These are phyloP conservation scores for Chrysopilus asiliformis DNA, from an alignment of 2,888 invertebrate species.

Conservation along the genomic window DNA sequence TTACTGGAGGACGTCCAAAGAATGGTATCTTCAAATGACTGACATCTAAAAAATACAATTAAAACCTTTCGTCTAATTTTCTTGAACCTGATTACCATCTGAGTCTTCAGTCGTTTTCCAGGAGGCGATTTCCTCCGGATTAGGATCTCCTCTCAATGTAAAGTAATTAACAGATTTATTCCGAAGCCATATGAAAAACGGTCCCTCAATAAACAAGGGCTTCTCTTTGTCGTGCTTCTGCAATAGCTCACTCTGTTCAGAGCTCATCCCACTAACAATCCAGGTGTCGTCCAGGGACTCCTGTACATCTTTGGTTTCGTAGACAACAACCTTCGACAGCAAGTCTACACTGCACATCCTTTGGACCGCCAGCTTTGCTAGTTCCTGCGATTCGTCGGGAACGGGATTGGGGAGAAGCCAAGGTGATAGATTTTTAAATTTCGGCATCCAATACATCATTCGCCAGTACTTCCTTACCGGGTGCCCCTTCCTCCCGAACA, in stretches of 20 bases:
- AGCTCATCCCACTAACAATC: slow-evolving; percentile 80
- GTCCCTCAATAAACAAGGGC: slow-evolving; percentile 75
- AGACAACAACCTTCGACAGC: slow-evolving; percentile 49
- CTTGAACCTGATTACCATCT: slow-evolving; percentile 56
- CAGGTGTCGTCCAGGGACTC: slow-evolving; percentile 79
- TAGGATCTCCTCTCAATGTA: slow-evolving; percentile 58
- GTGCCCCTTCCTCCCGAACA: slow-evolving; percentile 67
- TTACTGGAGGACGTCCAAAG: slow-evolving; percentile 35
- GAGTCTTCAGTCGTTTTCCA: too few species aligned
- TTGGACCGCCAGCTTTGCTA: slow-evolving; percentile 70
- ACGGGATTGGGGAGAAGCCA: slow-evolving; percentile 67
- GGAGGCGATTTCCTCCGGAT: too few species aligned
- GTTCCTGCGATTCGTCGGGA: slow-evolving; percentile 60
- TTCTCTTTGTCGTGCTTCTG: slow-evolving; percentile 44
- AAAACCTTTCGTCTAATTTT: too few species aligned
- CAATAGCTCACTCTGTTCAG: slow-evolving; percentile 56
- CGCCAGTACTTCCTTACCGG: slow-evolving; percentile 63
- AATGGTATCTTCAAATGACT: slow-evolving; percentile 48
- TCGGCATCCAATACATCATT: slow-evolving; percentile 88
- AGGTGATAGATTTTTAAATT: slow-evolving; percentile 80
- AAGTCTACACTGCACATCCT: slow-evolving; percentile 76
- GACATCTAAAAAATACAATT: slow-evolving; percentile 60
- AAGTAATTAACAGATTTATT: slow-evolving; percentile 71
- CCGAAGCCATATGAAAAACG: slow-evolving; percentile 65
- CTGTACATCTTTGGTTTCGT: slow-evolving; percentile 56